Percentiles rank a stretch among this genome's conserved stretches.
Evolutionary conservation across 2,797 vertebrate genomes (phyloP).

Genomic region (Scleropages formosus): DNA sequence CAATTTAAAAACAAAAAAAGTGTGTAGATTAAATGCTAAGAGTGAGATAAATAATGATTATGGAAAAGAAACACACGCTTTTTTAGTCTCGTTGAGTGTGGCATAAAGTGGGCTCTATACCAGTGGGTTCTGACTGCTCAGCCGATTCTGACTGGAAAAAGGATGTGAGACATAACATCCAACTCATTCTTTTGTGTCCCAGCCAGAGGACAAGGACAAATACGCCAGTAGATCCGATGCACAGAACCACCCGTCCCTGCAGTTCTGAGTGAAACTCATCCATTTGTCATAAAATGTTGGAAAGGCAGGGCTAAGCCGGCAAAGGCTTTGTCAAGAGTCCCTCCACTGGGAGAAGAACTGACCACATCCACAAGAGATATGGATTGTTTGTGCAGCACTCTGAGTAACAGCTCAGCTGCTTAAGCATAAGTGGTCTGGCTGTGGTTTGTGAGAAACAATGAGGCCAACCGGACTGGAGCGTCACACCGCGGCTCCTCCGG

Average conservation of each 20-base stretch:
- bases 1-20: background rate
- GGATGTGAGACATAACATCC: background rate
- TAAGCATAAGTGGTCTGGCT: constrained; percentile 15
- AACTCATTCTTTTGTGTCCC: background rate
- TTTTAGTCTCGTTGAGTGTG: background rate
- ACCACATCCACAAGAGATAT: background rate
- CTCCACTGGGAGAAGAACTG: background rate
- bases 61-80: background rate
- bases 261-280: constrained; percentile 6
- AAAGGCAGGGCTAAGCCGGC: background rate
- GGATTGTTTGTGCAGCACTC: constrained; percentile 7
- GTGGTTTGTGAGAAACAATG: background rate
- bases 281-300: background rate
- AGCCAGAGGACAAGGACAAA: background rate
- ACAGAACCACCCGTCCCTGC: background rate
- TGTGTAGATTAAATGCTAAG: background rate
- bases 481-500: background rate
- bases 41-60: background rate
- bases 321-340: background rate
- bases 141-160: background rate
- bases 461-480: background rate
- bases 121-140: background rate
- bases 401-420: constrained; percentile 19
- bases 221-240: background rate
- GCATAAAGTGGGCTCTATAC: background rate